Base-by-base conservation (phyloP, 1,140 invertebrate genomes). In the Saccostrea echinata region DNA sequence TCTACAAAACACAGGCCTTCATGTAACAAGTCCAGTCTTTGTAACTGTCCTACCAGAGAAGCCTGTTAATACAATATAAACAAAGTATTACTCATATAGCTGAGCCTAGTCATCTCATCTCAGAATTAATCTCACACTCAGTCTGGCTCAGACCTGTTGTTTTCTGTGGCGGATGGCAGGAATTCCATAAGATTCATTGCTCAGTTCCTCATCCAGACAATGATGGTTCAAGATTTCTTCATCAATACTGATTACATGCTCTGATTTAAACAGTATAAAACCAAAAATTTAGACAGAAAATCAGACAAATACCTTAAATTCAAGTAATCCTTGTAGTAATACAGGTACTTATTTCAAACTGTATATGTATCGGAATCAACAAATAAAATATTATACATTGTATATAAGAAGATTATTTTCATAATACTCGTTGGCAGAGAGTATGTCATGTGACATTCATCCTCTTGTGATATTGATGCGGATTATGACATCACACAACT, bases 1-100 rank as follows among this genome's bases (percentile, higher is more conserved):
- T 98, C 98, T 84, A 98, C 96, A 92, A 96, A 98, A 82, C 88
- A 91, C n/a, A 87, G 85, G 21, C 88, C 88, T 82, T 90, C 87
- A 35, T 87, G 86, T 21, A 94, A 87, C 24, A 93, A 88, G 30
- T 87, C 87, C 57, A 92, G 55, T 24, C 89, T 87, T 0, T 93
- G 90, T 76, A 94, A 80, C 87, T 94, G 92, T 84, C 92, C 93
- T 84, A 94, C 86, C 16, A 94, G 82, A n/a, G 94, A 94, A 18
- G 94, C 92, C 94, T 94, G 89, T 4, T 90, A 90, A 21, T 12
- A 24, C 27, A 82, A 6, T 18, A 30, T 13, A 71, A 35, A 68
- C 21, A 84, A 27, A 52, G 24, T 11, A 52, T 35, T 24, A 18
- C 12, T n/a, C 4, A 76, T 55, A 11, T 12, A 4, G 12, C 12